phyloP scores from a whole-genome alignment of 2,113 vertebrate genomes.

The Siphamia tubifer region DNA sequence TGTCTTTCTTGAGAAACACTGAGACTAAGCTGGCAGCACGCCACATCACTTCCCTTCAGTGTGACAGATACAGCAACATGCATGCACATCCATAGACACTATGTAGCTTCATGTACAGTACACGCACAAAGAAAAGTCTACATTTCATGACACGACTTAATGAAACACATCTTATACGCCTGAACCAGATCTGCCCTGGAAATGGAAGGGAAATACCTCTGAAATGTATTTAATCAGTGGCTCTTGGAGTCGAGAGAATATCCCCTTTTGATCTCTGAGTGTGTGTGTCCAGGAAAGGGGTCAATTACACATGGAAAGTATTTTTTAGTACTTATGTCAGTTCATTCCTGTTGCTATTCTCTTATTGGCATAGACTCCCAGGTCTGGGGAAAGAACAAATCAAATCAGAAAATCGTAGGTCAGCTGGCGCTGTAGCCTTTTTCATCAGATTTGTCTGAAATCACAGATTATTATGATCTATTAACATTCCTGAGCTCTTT shows the following conservation, averaged over 20 bases:
- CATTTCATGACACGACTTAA: slow-evolving; percentile 28
- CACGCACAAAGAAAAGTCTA: background rate
- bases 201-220: slow-evolving; percentile 57
- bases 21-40: slow-evolving; percentile 46
- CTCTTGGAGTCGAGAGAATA: slow-evolving; percentile 52
- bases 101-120: background rate
- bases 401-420: slow-evolving; percentile 69
- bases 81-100: background rate
- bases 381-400: slow-evolving; percentile 70
- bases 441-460: slow-evolving; percentile 61
- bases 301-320: slow-evolving; percentile 80
- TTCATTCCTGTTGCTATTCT: slow-evolving; percentile 71
- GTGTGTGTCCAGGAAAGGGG: slow-evolving; percentile 76
- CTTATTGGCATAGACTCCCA: slow-evolving; percentile 71
- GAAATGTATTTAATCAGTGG: slow-evolving; percentile 68
- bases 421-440: slow-evolving; percentile 31
- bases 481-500: slow-evolving; percentile 46
- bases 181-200: slow-evolving; percentile 43
- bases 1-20: slow-evolving; percentile 65
- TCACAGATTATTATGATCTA: slow-evolving; percentile 50
- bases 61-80: background rate
- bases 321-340: slow-evolving; percentile 74
- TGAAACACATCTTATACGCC: slow-evolving; percentile 52
- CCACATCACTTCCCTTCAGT: slow-evolving; percentile 33
- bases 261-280: slow-evolving; percentile 78